Conservation (phyloP, 2,888 invertebrate species). For the Sinhomidia bicolor region DNA sequence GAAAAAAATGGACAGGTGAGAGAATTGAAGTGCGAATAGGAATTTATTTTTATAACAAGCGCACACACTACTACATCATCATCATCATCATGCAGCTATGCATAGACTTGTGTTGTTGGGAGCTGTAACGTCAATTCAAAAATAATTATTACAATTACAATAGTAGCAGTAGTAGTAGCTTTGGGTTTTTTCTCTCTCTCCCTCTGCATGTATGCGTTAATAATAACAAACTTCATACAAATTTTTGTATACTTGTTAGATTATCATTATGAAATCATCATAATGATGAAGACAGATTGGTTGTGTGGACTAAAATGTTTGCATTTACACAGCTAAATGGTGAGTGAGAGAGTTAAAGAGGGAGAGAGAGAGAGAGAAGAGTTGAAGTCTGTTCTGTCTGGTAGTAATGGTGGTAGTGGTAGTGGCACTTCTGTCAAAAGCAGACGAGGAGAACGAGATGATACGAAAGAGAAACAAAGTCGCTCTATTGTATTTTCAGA, state of each 20-base stretch:
- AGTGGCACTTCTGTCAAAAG: neutral
- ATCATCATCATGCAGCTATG: no score
- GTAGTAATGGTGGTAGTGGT: neutral
- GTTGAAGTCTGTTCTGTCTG: neutral
- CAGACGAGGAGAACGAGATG: neutral
- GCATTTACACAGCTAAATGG: neutral
- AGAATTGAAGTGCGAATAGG: neutral
- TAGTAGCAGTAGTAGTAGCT: neutral
- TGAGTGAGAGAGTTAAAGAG: neutral
- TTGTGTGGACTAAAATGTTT: neutral
- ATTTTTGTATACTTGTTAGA: neutral
- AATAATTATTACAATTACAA: neutral
- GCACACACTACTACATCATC: no score
- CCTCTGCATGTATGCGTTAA: neutral
- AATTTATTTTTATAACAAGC: no score
- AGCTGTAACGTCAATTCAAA: neutral
- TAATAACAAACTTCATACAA: neutral
- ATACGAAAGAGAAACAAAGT: neutral
- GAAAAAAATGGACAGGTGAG: neutral
- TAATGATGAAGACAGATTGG: constrained; percentile 33
- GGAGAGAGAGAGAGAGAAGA: neutral
- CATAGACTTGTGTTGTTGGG: neutral
- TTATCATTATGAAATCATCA: constrained; percentile 34
- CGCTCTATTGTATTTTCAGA: neutral
- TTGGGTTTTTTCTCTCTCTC: no score